Base-by-base conservation (phyloP, 53 echinoderm and acorn worm genomes). In the Holothuria scabra region DNA sequence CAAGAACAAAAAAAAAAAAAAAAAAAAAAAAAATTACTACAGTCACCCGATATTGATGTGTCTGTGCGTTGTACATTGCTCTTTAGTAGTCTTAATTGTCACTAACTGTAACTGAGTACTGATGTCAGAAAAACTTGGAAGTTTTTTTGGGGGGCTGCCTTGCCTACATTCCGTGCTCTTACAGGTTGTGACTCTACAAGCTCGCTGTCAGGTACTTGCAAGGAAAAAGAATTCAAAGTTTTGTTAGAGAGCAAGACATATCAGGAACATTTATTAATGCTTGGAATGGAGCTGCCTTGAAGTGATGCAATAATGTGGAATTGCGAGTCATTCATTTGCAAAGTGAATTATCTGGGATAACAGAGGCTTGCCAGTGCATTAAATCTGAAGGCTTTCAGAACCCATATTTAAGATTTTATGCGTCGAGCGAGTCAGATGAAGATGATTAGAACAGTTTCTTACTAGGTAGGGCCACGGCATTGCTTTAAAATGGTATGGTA, bases 21-120 rank as follows among this genome's bases (percentile, higher is more conserved):
- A 7, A 25, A 62, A 48, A 32, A 30, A 32, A 62, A 65, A 24
- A 82, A 35, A 8, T 37, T 63, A 4, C 20, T 82, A 4, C 64
- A 82, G 8, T 82, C 65, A 37, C 64, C 82, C 12, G 64, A 62
- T 29, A 82, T 65, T 12, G 62, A 65, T 62, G 62, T 63, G 13
- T 64, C 63, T 61, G 23, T 29, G 13, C 62, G 38, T 18, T 82
- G 65, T 22, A 41, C 24, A 1, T 23, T 26, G 0, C 55, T 1
- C 19, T 74, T 74, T 25, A 23, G 22, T 46, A 80, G n/a, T 61
- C 60, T 8, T 60, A 61, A 80, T 61, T 59, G 81, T 60, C 21
- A 1, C 60, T 13, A 80, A 80, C 3, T 60, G 60, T 29, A 80
- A 80, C 29, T 22, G 7, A 29, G 60, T 24, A 59, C 19, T n/a